Evolutionary conservation across 2,797 vertebrate species (phyloP).

Genomic region (Merluccius polli): DNA sequence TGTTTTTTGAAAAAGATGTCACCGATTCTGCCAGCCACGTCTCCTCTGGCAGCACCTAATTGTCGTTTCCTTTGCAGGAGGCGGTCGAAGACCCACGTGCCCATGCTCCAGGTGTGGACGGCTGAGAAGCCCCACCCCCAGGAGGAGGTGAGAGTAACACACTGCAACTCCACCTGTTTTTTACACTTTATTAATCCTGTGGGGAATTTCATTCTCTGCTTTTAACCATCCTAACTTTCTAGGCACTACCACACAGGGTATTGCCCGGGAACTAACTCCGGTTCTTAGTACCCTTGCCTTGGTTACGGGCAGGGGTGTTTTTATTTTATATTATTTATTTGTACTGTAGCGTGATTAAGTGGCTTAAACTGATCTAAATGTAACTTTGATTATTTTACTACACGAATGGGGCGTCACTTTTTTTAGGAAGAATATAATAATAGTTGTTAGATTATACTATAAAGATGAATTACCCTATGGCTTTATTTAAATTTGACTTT

Average conservation of each 20-base stretch:
- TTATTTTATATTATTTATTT: too few species aligned
- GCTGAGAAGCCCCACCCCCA: slow-evolving; percentile 96
- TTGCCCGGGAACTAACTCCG: too few species aligned
- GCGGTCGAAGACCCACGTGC: slow-evolving; percentile 88
- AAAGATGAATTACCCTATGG: too few species aligned
- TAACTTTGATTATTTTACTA: too few species aligned
- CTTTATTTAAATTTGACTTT: too few species aligned
- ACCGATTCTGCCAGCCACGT: background rate
- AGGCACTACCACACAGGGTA: background rate
- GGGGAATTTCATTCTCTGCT: background rate
- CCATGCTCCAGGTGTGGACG: slow-evolving; percentile 95
- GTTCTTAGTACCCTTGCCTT: too few species aligned
- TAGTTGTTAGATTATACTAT: too few species aligned
- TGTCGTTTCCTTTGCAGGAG: slow-evolving; percentile 68
- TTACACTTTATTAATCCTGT: background rate
- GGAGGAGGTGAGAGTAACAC: slow-evolving; percentile 81
- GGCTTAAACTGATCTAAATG: too few species aligned
- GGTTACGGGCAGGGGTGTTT: too few species aligned
- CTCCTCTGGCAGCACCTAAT: background rate
- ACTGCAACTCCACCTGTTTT: background rate
- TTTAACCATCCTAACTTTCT: background rate
- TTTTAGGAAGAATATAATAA: too few species aligned
- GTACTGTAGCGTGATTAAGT: too few species aligned
- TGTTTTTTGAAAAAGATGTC: background rate
- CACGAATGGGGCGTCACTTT: too few species aligned